Evolutionary conservation across 2,797 vertebrate genomes (phyloP).

Genomic region (Phaenicophaeus curvirostris): DNA sequence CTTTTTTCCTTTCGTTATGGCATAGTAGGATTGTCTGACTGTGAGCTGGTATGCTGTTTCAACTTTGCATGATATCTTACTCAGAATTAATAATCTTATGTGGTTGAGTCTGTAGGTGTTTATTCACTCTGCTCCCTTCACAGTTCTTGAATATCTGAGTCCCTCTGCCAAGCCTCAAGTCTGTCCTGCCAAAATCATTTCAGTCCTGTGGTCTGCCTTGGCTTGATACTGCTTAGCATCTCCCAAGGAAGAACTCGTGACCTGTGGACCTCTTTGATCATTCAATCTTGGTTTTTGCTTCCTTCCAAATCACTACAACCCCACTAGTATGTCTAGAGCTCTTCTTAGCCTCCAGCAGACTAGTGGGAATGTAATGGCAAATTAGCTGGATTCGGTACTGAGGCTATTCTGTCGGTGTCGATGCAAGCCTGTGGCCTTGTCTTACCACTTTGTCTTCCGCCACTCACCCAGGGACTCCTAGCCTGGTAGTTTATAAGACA

Average conservation of each 20-base stretch:
- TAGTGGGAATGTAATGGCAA: background rate
- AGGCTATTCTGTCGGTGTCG: rapidly evolving
- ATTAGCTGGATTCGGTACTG: background rate
- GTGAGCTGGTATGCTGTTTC: background rate
- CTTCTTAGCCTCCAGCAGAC: background rate
- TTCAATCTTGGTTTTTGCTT: background rate
- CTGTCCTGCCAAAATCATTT: background rate
- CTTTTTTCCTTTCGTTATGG: background rate
- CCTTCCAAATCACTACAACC: background rate
- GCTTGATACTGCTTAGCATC: background rate
- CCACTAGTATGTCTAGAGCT: background rate
- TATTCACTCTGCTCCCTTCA: background rate
- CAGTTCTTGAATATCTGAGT: background rate
- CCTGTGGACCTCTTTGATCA: background rate
- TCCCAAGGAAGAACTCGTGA: background rate
- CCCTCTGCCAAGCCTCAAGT: background rate
- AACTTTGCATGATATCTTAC: background rate
- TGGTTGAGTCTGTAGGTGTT: background rate
- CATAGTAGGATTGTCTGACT: background rate
- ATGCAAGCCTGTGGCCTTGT: background rate
- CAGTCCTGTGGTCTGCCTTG: background rate
- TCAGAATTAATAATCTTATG: background rate
- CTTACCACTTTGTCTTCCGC: background rate
- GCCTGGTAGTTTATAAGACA: background rate
- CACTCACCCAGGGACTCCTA: background rate